Conservation (phyloP, 2,888 invertebrate genomes). For the Lasioglossum leucozonium region DNA sequence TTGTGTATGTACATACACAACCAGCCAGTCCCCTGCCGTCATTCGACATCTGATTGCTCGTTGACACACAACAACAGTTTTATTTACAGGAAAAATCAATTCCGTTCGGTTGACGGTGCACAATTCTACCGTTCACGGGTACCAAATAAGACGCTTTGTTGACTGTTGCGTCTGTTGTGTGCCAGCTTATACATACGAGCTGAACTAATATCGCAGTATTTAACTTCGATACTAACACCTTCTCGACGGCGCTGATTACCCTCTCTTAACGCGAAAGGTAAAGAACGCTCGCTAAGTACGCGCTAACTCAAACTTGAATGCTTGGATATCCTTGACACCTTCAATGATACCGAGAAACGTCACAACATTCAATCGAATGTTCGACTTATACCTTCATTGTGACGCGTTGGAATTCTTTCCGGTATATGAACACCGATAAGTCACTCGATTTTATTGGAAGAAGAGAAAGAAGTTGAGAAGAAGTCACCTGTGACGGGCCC, state of each 20-base stretch:
- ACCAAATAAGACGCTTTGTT: neutral
- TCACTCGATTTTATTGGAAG: no score
- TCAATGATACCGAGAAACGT: neutral
- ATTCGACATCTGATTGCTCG: conserved; percentile 1
- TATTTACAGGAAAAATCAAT: conserved; percentile 15
- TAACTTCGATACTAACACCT: neutral
- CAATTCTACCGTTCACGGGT: neutral
- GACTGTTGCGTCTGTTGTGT: neutral
- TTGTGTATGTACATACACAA: neutral
- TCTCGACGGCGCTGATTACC: neutral
- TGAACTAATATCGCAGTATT: neutral
- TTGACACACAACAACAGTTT: neutral
- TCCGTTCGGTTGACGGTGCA: neutral
- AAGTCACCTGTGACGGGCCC: no score
- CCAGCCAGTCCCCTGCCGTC: neutral
- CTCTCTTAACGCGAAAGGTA: neutral
- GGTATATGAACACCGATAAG: no score
- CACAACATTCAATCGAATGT: neutral
- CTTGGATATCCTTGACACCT: neutral
- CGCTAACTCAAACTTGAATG: neutral
- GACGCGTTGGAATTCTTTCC: no score
- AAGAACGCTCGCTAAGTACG: neutral
- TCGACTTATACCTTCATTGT: neutral
- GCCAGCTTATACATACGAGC: neutral
- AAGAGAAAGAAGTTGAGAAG: no score